phyloP scores from a whole-genome alignment of 2,888 invertebrate species.

The Panzeria rudis region DNA sequence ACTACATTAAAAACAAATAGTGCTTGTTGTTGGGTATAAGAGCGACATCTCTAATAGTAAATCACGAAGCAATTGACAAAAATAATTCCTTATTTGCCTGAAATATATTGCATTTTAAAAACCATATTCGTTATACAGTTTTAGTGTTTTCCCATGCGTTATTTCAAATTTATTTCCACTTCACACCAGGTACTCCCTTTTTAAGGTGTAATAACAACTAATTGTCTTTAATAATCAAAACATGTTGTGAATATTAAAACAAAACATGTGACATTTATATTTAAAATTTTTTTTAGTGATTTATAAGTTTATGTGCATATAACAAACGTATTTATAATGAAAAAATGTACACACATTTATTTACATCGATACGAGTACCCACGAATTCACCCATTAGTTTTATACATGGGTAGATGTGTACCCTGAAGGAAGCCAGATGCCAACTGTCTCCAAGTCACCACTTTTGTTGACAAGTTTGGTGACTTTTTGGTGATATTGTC shows the following conservation, averaged over 20 bases:
- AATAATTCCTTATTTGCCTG: not conserved
- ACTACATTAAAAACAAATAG: no score
- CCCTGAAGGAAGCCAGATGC: no score
- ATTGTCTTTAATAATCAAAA: slow-evolving; percentile 66
- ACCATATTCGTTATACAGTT: slow-evolving; percentile 2
- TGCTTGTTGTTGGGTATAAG: no score
- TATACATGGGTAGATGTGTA: not conserved
- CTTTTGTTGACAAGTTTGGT: no score
- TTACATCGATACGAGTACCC: not conserved
- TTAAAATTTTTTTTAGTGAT: slow-evolving; percentile 51
- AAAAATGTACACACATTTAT: not conserved
- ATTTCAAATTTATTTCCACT: slow-evolving; percentile 23
- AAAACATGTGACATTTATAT: slow-evolving; percentile 26
- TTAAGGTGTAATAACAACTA: slow-evolving; percentile 49
- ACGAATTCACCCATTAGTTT: slow-evolving; percentile 13
- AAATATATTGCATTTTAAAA: not conserved
- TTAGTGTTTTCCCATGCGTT: slow-evolving; percentile 31
- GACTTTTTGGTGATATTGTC: no score
- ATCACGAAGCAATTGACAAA: not conserved
- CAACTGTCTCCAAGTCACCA: no score
- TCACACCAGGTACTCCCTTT: not conserved
- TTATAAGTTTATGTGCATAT: slow-evolving; percentile 53
- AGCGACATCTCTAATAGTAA: no score
- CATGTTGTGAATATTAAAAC: slow-evolving; percentile 49
- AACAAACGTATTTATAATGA: not conserved